phyloP scores from a whole-genome alignment of 2,888 invertebrate genomes.

The Chloroclystis v-ata region DNA sequence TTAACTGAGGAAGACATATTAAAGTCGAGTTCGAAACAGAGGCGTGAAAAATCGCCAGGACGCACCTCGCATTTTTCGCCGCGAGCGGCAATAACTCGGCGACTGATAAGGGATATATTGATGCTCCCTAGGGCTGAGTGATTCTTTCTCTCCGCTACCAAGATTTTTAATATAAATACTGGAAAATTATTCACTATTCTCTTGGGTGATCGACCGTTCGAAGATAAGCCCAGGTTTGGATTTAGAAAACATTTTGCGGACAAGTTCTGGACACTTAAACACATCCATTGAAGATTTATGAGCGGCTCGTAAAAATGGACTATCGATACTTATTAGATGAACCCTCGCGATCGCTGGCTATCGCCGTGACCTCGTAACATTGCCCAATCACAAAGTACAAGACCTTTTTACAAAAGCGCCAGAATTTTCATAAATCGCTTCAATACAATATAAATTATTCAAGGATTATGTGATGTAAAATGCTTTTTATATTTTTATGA shows the following conservation, averaged over 20 bases:
- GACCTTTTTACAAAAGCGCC: slow-evolving; percentile 5
- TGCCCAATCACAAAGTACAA: slow-evolving; percentile 9
- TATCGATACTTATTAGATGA: background rate
- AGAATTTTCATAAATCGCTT: slow-evolving; percentile 4
- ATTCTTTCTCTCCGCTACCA: slow-evolving; percentile 33
- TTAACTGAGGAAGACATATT: slow-evolving; percentile 29
- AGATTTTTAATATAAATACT: slow-evolving; percentile 41
- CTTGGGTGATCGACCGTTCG: background rate
- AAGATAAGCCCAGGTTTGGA: background rate
- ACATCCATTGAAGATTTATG: background rate
- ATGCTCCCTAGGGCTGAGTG: slow-evolving; percentile 43
- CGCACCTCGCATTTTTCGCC: slow-evolving; percentile 31
- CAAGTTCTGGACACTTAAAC: background rate
- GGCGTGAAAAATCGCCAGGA: slow-evolving; percentile 31
- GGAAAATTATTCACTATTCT: slow-evolving; percentile 8
- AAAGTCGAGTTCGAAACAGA: slow-evolving; percentile 26
- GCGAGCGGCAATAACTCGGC: slow-evolving; percentile 23
- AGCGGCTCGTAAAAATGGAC: slow-evolving; percentile 1
- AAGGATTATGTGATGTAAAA: slow-evolving; percentile 16
- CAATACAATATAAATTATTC: slow-evolving; percentile 21
- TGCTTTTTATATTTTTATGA: slow-evolving; percentile 8
- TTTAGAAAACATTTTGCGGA: slow-evolving; percentile 1
- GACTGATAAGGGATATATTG: slow-evolving; percentile 45
- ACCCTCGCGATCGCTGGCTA: background rate
- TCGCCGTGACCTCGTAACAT: slow-evolving; percentile 2